Conservation (phyloP, 2,113 vertebrate genomes). For the Myotis yumanensis region DNA sequence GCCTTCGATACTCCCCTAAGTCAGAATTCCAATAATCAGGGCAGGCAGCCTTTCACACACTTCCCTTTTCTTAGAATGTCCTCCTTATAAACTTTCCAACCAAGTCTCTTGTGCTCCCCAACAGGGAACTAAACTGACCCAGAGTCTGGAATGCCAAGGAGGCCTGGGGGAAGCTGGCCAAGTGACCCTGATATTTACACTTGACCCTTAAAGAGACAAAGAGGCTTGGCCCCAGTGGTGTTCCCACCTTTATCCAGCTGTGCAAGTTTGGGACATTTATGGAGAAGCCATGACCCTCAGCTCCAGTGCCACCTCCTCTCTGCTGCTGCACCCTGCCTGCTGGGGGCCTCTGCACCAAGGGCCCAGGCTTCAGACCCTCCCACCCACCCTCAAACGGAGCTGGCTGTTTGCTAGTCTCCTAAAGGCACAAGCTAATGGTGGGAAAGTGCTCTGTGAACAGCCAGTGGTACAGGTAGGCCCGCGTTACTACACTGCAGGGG, state of each 20-base stretch:
- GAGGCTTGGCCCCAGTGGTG: too few relatives aligned
- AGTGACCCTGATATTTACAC: neutral
- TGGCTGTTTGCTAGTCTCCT: neutral
- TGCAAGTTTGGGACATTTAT: neutral
- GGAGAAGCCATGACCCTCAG: neutral
- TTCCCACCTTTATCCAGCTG: neutral
- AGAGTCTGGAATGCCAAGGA: neutral
- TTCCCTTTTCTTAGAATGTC: too few relatives aligned
- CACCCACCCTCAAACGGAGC: neutral
- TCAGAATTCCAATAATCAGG: too few relatives aligned
- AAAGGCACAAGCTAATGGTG: neutral
- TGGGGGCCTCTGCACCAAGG: neutral
- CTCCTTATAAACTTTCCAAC: too few relatives aligned
- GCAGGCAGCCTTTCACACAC: too few relatives aligned
- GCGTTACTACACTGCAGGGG: neutral
- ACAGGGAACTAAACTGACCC: neutral
- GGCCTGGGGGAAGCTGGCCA: neutral
- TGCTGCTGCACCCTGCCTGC: neutral
- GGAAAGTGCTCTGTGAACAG: neutral
- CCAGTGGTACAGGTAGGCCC: accelerated
- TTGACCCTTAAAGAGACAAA: neutral
- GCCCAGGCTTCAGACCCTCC: too few relatives aligned
- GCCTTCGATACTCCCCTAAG: too few relatives aligned
- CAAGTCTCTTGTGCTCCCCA: too few relatives aligned
- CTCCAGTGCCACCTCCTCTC: neutral